A percentile compares a stretch with the other conserved stretches of the same genome.
Conservation (phyloP, 2,888 invertebrate species). For the Xestia rhomboidea region DNA sequence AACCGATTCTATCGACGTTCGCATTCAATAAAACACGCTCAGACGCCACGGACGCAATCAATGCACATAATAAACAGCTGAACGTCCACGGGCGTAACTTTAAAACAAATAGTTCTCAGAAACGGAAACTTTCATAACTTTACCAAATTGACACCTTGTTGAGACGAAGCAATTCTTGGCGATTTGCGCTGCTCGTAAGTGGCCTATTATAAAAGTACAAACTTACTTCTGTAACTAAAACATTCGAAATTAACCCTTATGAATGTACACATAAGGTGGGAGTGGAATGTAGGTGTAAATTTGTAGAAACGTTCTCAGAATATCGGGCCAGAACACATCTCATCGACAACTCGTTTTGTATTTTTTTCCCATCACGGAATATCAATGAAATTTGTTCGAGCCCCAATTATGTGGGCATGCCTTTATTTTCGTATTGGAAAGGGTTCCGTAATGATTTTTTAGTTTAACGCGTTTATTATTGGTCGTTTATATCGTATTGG, state of each 20-base stretch:
- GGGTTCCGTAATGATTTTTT: slow-evolving; percentile 76
- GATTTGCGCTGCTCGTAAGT: slow-evolving; percentile 89
- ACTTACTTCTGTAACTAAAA: slow-evolving; percentile 49
- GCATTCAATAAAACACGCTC: slow-evolving; percentile 78
- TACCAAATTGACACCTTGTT: slow-evolving; percentile 90
- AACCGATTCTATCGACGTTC: slow-evolving; percentile 67
- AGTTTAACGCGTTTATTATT: slow-evolving; percentile 69
- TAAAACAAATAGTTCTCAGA: slow-evolving; percentile 90
- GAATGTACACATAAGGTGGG: slow-evolving; percentile 25
- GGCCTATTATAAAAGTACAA: slow-evolving; percentile 87
- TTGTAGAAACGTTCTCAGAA: slow-evolving; percentile 78
- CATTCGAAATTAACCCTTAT: slow-evolving; percentile 67
- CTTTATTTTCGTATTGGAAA: slow-evolving; percentile 83
- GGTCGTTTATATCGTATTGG: slow-evolving; percentile 69
- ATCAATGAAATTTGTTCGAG: slow-evolving; percentile 90
- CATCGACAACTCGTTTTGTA: slow-evolving; percentile 86
- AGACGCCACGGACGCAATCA: slow-evolving; percentile 79
- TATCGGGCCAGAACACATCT: slow-evolving; percentile 85
- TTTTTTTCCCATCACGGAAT: slow-evolving; percentile 90
- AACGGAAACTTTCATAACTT: slow-evolving; percentile 89
- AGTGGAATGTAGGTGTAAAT: slow-evolving; percentile 49
- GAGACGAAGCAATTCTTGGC: slow-evolving; percentile 87
- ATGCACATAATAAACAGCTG: slow-evolving; percentile 83
- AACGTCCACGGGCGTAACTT: slow-evolving; percentile 79
- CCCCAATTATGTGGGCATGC: slow-evolving; percentile 87